A percentile compares a stretch with the other conserved stretches of the same genome.
Conservation (phyloP, 2,888 invertebrate species). For the Microchrysa polita region DNA sequence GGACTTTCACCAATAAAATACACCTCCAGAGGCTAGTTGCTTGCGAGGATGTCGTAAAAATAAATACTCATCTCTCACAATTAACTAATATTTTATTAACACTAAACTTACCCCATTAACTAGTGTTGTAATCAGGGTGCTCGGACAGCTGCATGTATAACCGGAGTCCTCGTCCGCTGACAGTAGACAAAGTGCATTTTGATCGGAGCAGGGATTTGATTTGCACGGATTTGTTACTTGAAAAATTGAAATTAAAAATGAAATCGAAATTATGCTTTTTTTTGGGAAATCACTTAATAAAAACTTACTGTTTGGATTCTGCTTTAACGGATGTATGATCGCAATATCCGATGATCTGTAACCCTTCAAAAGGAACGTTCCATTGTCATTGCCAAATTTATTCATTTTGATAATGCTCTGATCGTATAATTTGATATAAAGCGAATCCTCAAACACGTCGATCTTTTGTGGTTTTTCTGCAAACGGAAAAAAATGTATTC, state of each 20-base stretch:
- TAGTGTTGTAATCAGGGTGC: conserved; percentile 64
- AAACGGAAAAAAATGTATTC: conserved; percentile 18
- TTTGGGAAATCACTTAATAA: not conserved
- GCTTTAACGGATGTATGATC: conserved; percentile 74
- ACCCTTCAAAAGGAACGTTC: conserved; percentile 68
- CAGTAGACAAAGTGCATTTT: conserved; percentile 71
- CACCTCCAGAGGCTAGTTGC: too few species aligned
- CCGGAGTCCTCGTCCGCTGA: conserved; percentile 63
- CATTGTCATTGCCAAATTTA: conserved; percentile 72
- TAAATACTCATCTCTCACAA: conserved; percentile 9
- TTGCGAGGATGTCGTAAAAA: too few species aligned
- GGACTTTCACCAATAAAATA: too few species aligned
- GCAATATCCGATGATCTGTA: conserved; percentile 72
- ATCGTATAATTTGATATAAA: conserved; percentile 74
- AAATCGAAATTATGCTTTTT: conserved; percentile 1
- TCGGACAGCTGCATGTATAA: conserved; percentile 69
- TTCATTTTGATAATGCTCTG: conserved; percentile 72
- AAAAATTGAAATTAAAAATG: conserved; percentile 25
- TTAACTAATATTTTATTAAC: conserved; percentile 51
- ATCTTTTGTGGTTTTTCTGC: conserved; percentile 74
- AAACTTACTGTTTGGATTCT: conserved; percentile 66
- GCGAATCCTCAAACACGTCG: conserved; percentile 77
- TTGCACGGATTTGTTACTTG: conserved; percentile 70
- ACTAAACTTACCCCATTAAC: conserved; percentile 51
- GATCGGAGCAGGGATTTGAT: conserved; percentile 68